A percentile compares a stretch with the other conserved stretches of the same genome.
These are phyloP conservation scores for Oriolus oriolus DNA, from an alignment of 2,113 vertebrate genomes.

Conservation along the genomic window DNA sequence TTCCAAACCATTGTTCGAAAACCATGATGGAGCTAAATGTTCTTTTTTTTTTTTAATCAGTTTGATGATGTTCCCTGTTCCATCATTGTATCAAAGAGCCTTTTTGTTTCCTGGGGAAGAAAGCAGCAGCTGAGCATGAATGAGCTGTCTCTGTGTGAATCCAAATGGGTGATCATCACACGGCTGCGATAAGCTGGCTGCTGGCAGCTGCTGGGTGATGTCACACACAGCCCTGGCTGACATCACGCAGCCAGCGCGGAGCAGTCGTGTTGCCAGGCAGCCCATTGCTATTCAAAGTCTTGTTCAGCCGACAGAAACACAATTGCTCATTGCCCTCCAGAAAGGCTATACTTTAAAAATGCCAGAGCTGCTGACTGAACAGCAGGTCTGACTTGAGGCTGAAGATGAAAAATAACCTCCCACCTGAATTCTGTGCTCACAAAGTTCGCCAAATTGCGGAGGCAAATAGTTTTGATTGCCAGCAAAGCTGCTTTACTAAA, in stretches of 20 bases:
- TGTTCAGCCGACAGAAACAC: background rate
- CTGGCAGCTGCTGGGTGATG: slow-evolving; percentile 36
- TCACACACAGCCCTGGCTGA: background rate
- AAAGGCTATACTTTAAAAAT: background rate
- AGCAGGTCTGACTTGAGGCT: background rate
- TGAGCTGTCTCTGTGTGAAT: background rate
- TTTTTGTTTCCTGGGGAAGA: background rate
- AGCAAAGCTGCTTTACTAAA: background rate
- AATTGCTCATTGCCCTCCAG: background rate
- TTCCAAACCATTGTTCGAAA: background rate
- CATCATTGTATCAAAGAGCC: background rate
- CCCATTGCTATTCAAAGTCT: background rate
- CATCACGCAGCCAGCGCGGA: background rate
- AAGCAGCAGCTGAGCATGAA: slow-evolving; percentile 28
- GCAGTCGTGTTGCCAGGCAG: background rate
- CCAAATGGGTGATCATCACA: background rate
- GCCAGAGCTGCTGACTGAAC: background rate
- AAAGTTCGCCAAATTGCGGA: background rate
- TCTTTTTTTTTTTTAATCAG: background rate
- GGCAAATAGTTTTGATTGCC: background rate
- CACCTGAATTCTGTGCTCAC: background rate
- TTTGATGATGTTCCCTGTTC: background rate
- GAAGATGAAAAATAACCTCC: background rate
- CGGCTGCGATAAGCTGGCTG: background rate
- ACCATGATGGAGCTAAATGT: background rate